A percentile compares a stretch with the other conserved stretches of the same genome.
These are phyloP conservation scores for Chaetorhynchus papuensis DNA, from an alignment of 2,113 vertebrate species.

Conservation along the genomic window DNA sequence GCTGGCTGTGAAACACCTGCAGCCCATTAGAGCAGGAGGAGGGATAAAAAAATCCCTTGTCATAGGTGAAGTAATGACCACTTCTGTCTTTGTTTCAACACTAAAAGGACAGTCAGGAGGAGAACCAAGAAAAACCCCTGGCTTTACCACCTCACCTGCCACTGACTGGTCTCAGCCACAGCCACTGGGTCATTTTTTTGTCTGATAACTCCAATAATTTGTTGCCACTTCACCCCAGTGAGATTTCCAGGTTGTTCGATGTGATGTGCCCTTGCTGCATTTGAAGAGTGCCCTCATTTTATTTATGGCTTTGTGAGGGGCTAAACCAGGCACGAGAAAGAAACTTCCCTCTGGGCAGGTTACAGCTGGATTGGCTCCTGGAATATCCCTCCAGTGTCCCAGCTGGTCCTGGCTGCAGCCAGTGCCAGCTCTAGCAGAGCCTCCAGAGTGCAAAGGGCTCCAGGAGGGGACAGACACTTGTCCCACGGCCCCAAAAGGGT, in stretches of 20 bases:
- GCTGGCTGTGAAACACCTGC: slow-evolving; percentile 63
- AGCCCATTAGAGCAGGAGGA: slow-evolving; percentile 35
- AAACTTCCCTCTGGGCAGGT: neutral
- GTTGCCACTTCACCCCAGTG: neutral
- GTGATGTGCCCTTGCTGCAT: neutral
- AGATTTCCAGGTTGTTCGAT: neutral
- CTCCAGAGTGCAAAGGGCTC: neutral
- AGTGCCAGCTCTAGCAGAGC: neutral
- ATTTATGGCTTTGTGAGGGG: neutral
- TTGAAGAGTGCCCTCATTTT: neutral
- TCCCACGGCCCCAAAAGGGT: rapidly evolving
- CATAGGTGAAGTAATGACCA: slow-evolving; percentile 35
- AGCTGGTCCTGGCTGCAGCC: neutral
- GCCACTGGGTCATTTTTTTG: neutral
- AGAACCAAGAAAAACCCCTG: neutral
- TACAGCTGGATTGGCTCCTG: neutral
- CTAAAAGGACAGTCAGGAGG: neutral
- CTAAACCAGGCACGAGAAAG: neutral
- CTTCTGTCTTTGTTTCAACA: neutral
- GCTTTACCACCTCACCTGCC: neutral
- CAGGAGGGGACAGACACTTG: neutral
- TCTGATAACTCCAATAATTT: neutral
- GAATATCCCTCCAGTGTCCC: neutral
- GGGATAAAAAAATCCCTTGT: neutral
- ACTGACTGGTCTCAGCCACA: neutral